These are phyloP conservation scores for Nannospalax galili DNA, from an alignment of 2,113 vertebrate species.

Conservation along the genomic window DNA sequence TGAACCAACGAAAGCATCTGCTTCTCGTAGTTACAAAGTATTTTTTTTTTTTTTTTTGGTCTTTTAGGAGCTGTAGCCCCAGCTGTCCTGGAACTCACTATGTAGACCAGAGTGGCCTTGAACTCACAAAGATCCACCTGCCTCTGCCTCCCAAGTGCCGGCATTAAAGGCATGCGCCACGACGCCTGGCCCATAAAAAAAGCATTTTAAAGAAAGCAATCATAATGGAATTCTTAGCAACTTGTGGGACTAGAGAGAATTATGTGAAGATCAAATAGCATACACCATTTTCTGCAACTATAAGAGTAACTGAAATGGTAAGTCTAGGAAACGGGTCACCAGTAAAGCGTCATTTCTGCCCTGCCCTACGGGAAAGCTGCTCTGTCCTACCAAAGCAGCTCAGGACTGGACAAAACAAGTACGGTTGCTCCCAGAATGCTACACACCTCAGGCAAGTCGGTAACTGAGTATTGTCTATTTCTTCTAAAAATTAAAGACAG, in stretches of 20 bases:
- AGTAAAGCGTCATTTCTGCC: not conserved
- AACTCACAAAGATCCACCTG: no score
- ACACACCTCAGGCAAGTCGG: not conserved
- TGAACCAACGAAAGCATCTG: no score
- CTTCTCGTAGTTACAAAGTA: no score
- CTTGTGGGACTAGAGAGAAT: not conserved
- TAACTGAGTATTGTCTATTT: not conserved
- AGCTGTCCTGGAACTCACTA: no score
- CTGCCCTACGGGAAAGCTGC: not conserved
- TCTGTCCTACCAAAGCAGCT: not conserved
- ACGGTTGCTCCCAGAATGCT: not conserved
- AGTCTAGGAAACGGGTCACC: not conserved
- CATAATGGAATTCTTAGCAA: not conserved
- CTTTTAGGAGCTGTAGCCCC: no score
- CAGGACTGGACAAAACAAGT: slow-evolving; percentile 6
- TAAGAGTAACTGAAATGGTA: not conserved
- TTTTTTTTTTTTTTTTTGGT: no score
- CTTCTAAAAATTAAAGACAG: not conserved
- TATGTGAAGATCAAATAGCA: slow-evolving; percentile 12
- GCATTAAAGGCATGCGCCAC: no score
- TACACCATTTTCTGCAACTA: not conserved
- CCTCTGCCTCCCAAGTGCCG: no score
- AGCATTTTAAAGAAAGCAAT: not conserved
- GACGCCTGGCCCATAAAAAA: no score
- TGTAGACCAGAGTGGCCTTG: no score